These are phyloP conservation scores for Pachyrhynchus sulphureomaculatus DNA, from an alignment of 1,140 invertebrate species.

Conservation along the genomic window DNA sequence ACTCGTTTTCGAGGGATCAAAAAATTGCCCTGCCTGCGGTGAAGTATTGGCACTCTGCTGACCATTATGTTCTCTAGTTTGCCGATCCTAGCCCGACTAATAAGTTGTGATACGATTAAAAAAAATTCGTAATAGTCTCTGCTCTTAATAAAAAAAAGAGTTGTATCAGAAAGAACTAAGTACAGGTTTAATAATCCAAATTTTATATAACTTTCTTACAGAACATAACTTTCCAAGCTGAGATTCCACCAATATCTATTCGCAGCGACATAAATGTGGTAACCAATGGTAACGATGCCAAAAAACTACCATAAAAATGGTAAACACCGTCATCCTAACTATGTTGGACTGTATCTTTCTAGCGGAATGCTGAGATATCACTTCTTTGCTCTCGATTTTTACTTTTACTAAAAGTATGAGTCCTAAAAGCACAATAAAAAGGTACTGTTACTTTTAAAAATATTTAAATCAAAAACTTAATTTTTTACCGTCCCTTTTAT, in stretches of 20 bases:
- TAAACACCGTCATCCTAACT: slow-evolving; percentile 75
- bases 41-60: too few relatives aligned
- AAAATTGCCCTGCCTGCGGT: too few relatives aligned
- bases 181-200: neutral
- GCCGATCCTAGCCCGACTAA: too few relatives aligned
- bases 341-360: slow-evolving; percentile 83
- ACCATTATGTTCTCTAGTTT: too few relatives aligned
- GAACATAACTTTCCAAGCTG: slow-evolving; percentile 74
- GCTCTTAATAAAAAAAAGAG: neutral
- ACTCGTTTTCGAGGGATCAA: too few relatives aligned
- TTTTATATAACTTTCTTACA: slow-evolving; percentile 64
- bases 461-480: too few relatives aligned
- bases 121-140: too few relatives aligned
- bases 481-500: too few relatives aligned
- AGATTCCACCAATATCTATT: slow-evolving; percentile 71
- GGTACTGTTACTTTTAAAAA: neutral
- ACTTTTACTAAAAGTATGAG: slow-evolving; percentile 74
- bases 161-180: neutral
- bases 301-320: slow-evolving; percentile 70
- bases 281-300: slow-evolving; percentile 76
- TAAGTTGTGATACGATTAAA: too few relatives aligned
- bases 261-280: slow-evolving; percentile 78
- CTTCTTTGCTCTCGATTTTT: slow-evolving; percentile 76
- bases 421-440: slow-evolving; percentile 54
- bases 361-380: slow-evolving; percentile 77